These are phyloP conservation scores for Xestia sexstrigata DNA, from an alignment of 2,888 invertebrate genomes.

Conservation along the genomic window DNA sequence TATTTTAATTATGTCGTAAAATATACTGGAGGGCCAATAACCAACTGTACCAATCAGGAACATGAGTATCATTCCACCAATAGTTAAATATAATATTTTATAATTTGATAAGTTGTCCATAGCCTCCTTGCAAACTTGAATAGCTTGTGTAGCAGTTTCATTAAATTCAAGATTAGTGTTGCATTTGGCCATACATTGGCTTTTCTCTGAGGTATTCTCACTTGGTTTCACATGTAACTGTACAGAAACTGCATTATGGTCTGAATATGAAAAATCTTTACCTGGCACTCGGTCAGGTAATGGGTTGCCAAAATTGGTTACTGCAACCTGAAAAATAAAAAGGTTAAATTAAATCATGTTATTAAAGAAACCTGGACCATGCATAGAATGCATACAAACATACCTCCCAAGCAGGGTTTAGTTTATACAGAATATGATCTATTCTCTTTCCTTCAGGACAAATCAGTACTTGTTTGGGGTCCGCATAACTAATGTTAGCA, in stretches of 20 bases:
- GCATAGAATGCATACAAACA: conserved; percentile 16
- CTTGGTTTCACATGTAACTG: conserved; percentile 78
- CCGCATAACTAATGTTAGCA: conserved; percentile 95
- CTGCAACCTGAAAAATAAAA: conserved; percentile 76
- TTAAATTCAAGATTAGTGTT: conserved; percentile 60
- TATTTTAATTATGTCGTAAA: conserved; percentile 91
- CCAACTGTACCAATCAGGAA: conserved; percentile 89
- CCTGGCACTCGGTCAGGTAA: conserved; percentile 94
- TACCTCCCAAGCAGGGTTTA: conserved; percentile 79
- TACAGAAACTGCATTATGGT: conserved; percentile 96
- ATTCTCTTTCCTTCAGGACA: conserved; percentile 96
- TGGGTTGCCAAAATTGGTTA: conserved; percentile 92
- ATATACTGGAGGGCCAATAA: conserved; percentile 86
- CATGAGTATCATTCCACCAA: conserved; percentile 87
- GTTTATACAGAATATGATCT: conserved; percentile 96
- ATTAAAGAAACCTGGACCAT: neutral
- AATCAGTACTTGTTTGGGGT: conserved; percentile 85
- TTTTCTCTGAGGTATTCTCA: conserved; percentile 44
- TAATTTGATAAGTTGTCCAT: conserved; percentile 86
- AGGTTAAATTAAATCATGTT: neutral
- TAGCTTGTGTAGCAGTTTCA: conserved; percentile 90
- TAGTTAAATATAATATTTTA: conserved; percentile 88
- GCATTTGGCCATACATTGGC: neutral
- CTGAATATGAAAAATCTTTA: conserved; percentile 95
- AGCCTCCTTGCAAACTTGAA: conserved; percentile 91